phyloP scores from a whole-genome alignment of 2,113 vertebrate species.

The Lepus americanus region DNA sequence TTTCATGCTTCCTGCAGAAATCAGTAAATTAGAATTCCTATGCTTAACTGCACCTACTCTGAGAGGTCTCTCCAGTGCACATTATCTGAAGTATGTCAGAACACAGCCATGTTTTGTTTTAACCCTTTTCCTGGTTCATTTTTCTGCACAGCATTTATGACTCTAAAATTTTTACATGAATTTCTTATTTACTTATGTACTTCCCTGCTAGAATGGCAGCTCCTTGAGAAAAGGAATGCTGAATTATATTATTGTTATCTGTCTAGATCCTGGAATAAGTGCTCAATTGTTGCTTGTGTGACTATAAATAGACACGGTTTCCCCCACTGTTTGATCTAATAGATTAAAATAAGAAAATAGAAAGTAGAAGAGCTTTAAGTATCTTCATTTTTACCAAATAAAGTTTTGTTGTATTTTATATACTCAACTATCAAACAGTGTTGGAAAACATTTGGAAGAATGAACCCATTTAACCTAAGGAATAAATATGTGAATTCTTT shows the following conservation, averaged over 20 bases:
- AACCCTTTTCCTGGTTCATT: neutral
- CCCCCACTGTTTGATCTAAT: neutral
- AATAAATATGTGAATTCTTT: conserved; percentile 9
- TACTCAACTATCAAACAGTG: neutral
- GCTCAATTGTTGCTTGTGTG: neutral
- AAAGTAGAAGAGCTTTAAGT: neutral
- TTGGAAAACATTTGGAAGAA: conserved; percentile 28
- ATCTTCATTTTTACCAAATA: neutral
- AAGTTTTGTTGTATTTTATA: conserved; percentile 19
- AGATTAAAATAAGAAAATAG: neutral
- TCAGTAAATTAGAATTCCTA: neutral
- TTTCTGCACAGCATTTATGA: neutral
- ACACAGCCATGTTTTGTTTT: neutral
- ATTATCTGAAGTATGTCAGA: neutral
- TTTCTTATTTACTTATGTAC: neutral
- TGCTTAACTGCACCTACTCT: neutral
- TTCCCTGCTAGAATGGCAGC: neutral
- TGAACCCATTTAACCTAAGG: neutral
- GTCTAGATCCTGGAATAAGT: neutral
- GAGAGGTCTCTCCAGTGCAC: neutral
- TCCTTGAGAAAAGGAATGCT: neutral
- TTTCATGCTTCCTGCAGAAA: neutral
- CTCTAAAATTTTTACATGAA: neutral
- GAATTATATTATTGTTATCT: neutral
- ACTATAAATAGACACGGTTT: neutral